These are phyloP conservation scores for Nasonia giraulti DNA, from an alignment of 1,140 invertebrate species.

Conservation along the genomic window DNA sequence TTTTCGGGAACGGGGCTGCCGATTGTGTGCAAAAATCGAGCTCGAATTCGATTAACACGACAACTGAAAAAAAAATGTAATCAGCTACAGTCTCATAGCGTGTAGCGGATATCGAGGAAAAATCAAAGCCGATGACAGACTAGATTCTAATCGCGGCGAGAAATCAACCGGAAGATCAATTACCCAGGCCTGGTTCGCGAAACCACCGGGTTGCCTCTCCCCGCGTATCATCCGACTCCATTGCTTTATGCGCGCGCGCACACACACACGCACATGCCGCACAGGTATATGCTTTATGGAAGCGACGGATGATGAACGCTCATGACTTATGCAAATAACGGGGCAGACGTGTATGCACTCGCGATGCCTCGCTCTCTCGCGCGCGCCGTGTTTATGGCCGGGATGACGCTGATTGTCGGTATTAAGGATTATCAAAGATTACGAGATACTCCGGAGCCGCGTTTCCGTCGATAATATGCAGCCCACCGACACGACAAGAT, in stretches of 20 bases:
- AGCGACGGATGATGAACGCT: constrained; percentile 11
- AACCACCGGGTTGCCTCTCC: neutral
- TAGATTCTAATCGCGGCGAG: neutral
- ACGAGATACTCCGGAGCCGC: neutral
- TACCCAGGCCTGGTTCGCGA: constrained; percentile 22
- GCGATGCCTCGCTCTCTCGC: neutral
- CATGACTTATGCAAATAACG: constrained; percentile 34
- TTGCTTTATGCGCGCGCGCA: no score
- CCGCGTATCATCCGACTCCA: neutral
- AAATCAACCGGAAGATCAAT: constrained; percentile 22
- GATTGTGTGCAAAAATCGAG: no score
- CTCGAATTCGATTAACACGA: no score
- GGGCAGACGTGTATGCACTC: neutral
- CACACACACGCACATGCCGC: no score
- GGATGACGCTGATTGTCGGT: constrained; percentile 1
- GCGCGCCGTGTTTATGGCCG: neutral
- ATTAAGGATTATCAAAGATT: constrained; percentile 15
- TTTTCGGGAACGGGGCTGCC: no score
- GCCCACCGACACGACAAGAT: neutral
- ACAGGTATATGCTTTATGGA: neutral
- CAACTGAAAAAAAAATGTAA: neutral
- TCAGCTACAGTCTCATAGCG: neutral
- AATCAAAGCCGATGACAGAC: neutral
- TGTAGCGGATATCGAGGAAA: neutral
- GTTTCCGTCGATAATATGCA: neutral